phyloP scores from a whole-genome alignment of 1,140 invertebrate species.

The Meteorus sp. region DNA sequence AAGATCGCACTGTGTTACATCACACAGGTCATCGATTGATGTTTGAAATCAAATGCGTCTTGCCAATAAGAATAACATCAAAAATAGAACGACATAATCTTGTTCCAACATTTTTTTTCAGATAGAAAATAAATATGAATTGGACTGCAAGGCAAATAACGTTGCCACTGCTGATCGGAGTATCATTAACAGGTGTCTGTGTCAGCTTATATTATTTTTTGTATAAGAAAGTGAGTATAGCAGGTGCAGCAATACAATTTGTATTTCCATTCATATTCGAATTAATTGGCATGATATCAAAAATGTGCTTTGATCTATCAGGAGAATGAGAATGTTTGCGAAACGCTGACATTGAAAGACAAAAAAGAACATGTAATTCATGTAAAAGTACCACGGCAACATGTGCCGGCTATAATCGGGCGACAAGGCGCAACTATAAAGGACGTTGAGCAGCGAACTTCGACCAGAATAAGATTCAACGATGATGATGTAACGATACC shows the following conservation, averaged over 20 bases:
- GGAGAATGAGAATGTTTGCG: conserved; percentile 33
- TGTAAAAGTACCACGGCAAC: conserved; percentile 56
- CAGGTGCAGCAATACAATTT: too few species aligned
- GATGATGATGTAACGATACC: conserved; percentile 46
- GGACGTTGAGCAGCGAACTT: conserved; percentile 70
- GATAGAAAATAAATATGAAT: conserved; percentile 32
- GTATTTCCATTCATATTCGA: neutral
- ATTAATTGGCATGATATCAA: neutral
- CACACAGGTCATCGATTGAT: too few species aligned
- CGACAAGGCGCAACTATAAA: conserved; percentile 69
- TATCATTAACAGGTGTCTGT: conserved; percentile 53
- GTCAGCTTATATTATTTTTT: conserved; percentile 54
- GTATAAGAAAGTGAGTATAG: conserved; percentile 48
- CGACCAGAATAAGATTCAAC: conserved; percentile 70
- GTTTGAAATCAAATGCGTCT: too few species aligned
- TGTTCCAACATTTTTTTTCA: too few species aligned
- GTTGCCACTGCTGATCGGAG: conserved; percentile 44
- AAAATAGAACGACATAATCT: too few species aligned
- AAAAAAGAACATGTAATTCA: conserved; percentile 44
- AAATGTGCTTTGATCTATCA: conserved; percentile 15
- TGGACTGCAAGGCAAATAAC: conserved; percentile 31
- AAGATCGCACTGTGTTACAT: too few species aligned
- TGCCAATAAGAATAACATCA: too few species aligned
- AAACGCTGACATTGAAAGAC: conserved; percentile 2
- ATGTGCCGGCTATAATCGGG: conserved; percentile 63